Base-by-base conservation (phyloP, 2,797 vertebrate species). In the Mycteria americana region DNA sequence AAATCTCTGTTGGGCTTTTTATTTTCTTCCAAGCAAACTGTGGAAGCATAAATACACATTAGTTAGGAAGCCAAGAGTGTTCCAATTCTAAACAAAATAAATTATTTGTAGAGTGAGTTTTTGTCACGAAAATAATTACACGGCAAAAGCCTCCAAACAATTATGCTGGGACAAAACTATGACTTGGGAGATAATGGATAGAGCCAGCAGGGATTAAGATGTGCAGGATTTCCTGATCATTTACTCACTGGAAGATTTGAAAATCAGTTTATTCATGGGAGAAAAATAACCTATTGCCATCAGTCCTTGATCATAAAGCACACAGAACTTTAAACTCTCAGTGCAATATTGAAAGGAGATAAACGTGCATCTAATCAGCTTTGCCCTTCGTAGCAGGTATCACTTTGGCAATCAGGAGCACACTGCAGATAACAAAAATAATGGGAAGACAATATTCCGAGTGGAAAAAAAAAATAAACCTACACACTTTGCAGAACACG, bases 231-330 rank as follows among this genome's bases (percentile, higher is more conserved):
- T 97, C 91, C 89, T 97, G 89, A 85, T 79, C 93, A 93, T 96
- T 96, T 96, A 89, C 64, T 93, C 92, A 92, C 92, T 92, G 77
- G 65, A 92, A 92, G 57, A 90, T 88, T 45, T 89, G 80, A 92
- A 97, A 95, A 95, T 92, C 90, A 91, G 88, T 93, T 96, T 97
- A 95, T 96, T 89, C 87, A 89, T 94, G 91, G 89, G 84, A 96
- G 69, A 93, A 83, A 94, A 90, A 94, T 95, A 96, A 95, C 85
- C 78, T 85, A 81, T 64, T 92, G 79, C 94, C 90, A 91, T 84
- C 84, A 86, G 56, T 90, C 77, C 67, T 92, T 45, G 81, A 80
- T 73, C 62, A 70, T 51, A 95, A 94, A 92, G 79, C 77, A 95
- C 69, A 84, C 3, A 91, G 43, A 93, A 95, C 85, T 92, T 96